Percentiles rank a stretch among this genome's conserved stretches.
Conservation (phyloP, 1,140 invertebrate species). For the Mylabris phalerata region DNA sequence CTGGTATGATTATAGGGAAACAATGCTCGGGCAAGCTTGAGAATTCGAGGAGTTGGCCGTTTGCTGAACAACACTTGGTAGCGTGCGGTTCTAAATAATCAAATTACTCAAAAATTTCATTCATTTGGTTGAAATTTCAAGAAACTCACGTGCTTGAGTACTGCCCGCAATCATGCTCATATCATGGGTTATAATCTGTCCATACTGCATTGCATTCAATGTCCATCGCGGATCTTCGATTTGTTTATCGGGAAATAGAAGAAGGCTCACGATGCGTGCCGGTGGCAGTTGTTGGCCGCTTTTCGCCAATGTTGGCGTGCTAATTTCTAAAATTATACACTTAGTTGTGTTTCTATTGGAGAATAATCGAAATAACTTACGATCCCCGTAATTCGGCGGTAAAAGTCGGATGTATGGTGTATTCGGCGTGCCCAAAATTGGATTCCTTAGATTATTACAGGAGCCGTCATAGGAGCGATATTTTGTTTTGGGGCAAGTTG, state of each 20-base stretch:
- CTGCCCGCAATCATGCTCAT: slow-evolving; percentile 67
- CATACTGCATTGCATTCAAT: slow-evolving; percentile 77
- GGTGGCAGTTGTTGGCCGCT: slow-evolving; percentile 59
- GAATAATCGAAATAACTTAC: slow-evolving; percentile 43
- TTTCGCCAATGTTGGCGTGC: slow-evolving; percentile 53
- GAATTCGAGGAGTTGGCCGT: slow-evolving; percentile 51
- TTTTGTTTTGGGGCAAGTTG: slow-evolving; percentile 45
- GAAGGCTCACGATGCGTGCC: slow-evolving; percentile 61
- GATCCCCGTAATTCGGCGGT: slow-evolving; percentile 74
- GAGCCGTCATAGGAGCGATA: slow-evolving; percentile 76
- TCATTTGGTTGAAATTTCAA: slow-evolving; percentile 18
- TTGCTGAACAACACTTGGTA: slow-evolving; percentile 61
- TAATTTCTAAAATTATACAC: slow-evolving; percentile 48
- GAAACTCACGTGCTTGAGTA: slow-evolving; percentile 62
- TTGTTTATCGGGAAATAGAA: slow-evolving; percentile 60
- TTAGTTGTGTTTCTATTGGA: not conserved
- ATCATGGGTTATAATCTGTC: slow-evolving; percentile 82
- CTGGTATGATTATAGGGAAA: slow-evolving; percentile 77
- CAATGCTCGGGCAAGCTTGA: slow-evolving; percentile 55
- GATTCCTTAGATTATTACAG: slow-evolving; percentile 74
- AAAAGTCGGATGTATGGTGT: slow-evolving; percentile 58
- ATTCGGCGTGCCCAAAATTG: slow-evolving; percentile 65
- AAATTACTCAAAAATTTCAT: not conserved
- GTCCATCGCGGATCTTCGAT: slow-evolving; percentile 61
- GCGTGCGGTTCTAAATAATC: slow-evolving; percentile 52